Evolutionary conservation across 2,888 invertebrate species (phyloP).

Genomic region (Pteria penguin): DNA sequence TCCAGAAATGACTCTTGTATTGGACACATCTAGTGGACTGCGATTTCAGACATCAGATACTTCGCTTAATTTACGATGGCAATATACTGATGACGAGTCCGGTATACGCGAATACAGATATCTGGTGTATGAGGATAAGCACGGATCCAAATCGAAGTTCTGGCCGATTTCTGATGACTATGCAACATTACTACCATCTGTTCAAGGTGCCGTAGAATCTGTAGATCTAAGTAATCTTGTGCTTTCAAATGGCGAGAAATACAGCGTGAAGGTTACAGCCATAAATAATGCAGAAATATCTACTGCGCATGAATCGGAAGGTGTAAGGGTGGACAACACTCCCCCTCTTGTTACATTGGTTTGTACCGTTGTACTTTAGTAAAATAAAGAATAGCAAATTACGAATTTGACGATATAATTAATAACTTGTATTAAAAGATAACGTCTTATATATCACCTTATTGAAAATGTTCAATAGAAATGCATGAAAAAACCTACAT

Average conservation of each 20-base stretch:
- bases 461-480: too few relatives aligned
- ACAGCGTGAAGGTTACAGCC: slow-evolving; percentile 59
- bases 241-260: slow-evolving; percentile 53
- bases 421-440: not conserved
- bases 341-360: slow-evolving; percentile 57
- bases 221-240: slow-evolving; percentile 28
- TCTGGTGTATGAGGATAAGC: slow-evolving; percentile 45
- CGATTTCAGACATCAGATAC: slow-evolving; percentile 47
- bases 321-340: slow-evolving; percentile 60
- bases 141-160: slow-evolving; percentile 52
- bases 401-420: not conserved
- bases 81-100: slow-evolving; percentile 60
- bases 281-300: slow-evolving; percentile 58
- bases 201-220: slow-evolving; percentile 3
- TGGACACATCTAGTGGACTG: slow-evolving; percentile 31
- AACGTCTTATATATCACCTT: too few relatives aligned
- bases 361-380: too few relatives aligned
- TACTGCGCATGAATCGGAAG: slow-evolving; percentile 56
- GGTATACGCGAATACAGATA: slow-evolving; percentile 57
- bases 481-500: too few relatives aligned
- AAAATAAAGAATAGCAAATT: not conserved
- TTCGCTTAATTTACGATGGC: slow-evolving; percentile 48
- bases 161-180: slow-evolving; percentile 49
- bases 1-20: slow-evolving; percentile 39
- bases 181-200: slow-evolving; percentile 3